These are phyloP conservation scores for Mus caroli DNA, from an alignment of 2,797 vertebrate genomes.

Conservation along the genomic window DNA sequence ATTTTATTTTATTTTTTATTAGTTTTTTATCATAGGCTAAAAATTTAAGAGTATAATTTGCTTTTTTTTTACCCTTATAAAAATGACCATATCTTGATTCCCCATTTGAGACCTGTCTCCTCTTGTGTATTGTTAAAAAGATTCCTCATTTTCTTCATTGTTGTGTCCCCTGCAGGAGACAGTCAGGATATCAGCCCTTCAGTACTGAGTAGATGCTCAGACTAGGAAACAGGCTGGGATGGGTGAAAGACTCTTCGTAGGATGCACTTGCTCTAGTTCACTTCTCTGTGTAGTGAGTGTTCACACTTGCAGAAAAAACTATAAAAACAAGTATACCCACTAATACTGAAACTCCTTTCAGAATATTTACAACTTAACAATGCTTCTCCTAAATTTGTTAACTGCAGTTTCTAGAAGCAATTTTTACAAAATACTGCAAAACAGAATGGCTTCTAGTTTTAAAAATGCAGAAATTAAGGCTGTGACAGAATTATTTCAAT, in stretches of 20 bases:
- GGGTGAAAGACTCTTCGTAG: background rate
- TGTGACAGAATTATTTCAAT: background rate
- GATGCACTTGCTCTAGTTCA: background rate
- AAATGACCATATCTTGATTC: background rate
- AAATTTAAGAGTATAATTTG: background rate
- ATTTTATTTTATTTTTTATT: too few species aligned
- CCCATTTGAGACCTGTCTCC: background rate
- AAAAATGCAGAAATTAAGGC: background rate
- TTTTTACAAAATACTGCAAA: background rate
- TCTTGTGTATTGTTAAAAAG: background rate
- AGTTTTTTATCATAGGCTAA: background rate
- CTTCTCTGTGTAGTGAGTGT: background rate
- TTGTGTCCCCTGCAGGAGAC: background rate
- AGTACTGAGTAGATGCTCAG: background rate
- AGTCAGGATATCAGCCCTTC: background rate
- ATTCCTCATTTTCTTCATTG: background rate
- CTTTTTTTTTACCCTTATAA: background rate
- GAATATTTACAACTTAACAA: conserved; percentile 7
- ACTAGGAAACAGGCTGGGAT: background rate
- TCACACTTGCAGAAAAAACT: background rate
- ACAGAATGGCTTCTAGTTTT: background rate
- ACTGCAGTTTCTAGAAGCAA: background rate
- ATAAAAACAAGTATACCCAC: background rate
- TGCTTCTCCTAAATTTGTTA: background rate
- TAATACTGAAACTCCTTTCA: background rate